These are phyloP conservation scores for Cathartes aura DNA, from an alignment of 2,113 vertebrate genomes.

Conservation along the genomic window DNA sequence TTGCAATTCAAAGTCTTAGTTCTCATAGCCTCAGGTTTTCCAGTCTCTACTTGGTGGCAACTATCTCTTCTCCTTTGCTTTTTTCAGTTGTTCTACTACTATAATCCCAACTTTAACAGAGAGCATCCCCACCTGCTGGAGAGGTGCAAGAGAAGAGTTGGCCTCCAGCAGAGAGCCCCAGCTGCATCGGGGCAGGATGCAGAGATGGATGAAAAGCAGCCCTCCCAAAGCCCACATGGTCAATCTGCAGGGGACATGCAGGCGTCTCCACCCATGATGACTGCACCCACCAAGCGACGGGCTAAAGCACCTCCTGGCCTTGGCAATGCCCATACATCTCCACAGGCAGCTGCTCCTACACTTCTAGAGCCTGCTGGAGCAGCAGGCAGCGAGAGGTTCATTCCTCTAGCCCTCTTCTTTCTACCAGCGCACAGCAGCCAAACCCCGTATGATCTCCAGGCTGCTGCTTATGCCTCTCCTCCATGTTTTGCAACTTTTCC, in stretches of 20 bases:
- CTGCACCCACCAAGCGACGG: too few relatives aligned
- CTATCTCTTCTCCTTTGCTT: neutral
- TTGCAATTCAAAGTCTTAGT: neutral
- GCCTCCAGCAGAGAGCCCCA: neutral
- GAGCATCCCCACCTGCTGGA: neutral
- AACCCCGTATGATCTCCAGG: fast-evolving
- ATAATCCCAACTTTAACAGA: neutral
- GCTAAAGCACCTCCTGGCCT: neutral
- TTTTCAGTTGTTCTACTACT: neutral
- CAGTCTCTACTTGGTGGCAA: neutral
- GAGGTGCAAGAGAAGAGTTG: neutral
- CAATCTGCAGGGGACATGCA: neutral
- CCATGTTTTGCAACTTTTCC: neutral
- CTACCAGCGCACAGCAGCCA: neutral
- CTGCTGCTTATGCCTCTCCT: neutral
- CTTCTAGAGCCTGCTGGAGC: neutral
- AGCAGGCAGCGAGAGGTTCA: neutral
- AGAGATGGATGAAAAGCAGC: neutral
- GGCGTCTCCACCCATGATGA: fast-evolving
- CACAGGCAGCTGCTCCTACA: neutral
- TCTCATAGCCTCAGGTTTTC: neutral
- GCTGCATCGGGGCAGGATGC: neutral
- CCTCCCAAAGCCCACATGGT: neutral
- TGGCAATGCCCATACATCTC: neutral
- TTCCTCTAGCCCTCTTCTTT: neutral